Conservation (phyloP, 2,113 vertebrate species). For the Bungarus multicinctus region DNA sequence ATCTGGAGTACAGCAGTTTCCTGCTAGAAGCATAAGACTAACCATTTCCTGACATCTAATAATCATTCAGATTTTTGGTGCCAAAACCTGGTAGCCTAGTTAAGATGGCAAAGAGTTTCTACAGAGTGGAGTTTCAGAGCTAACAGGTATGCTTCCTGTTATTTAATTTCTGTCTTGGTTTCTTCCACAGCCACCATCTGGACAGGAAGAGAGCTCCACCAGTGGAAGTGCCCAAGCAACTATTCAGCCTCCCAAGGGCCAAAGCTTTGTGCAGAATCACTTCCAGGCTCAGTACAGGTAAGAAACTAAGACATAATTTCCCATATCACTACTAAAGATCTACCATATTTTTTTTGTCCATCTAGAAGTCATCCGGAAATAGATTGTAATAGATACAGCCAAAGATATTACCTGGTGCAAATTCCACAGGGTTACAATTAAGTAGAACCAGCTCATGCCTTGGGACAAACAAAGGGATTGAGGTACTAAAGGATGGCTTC, state of each 20-base stretch:
- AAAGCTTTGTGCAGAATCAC: conserved; percentile 93
- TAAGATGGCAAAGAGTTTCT: neutral
- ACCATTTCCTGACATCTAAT: neutral
- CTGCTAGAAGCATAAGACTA: neutral
- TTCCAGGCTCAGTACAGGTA: conserved; percentile 97
- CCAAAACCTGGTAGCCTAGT: neutral
- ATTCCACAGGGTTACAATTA: neutral
- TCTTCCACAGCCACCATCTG: conserved; percentile 59
- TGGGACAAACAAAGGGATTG: neutral
- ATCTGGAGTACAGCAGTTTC: neutral
- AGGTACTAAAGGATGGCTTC: neutral
- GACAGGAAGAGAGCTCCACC: conserved; percentile 54
- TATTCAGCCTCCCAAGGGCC: conserved; percentile 58
- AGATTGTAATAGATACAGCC: neutral
- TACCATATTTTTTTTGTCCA: neutral
- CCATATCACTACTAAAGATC: neutral
- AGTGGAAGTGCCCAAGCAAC: conserved; percentile 40
- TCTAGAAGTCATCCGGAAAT: neutral
- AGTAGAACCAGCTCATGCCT: neutral
- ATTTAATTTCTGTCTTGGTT: neutral
- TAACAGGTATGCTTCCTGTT: neutral
- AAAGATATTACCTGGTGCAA: neutral
- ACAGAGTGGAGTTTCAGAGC: neutral
- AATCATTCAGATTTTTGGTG: neutral
- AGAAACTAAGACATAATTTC: conserved; percentile 27